Evolutionary conservation across 2,888 invertebrate species (phyloP), one percentile per base, ranked within the genome.

Genomic region (Cryptus viduatorius): DNA sequence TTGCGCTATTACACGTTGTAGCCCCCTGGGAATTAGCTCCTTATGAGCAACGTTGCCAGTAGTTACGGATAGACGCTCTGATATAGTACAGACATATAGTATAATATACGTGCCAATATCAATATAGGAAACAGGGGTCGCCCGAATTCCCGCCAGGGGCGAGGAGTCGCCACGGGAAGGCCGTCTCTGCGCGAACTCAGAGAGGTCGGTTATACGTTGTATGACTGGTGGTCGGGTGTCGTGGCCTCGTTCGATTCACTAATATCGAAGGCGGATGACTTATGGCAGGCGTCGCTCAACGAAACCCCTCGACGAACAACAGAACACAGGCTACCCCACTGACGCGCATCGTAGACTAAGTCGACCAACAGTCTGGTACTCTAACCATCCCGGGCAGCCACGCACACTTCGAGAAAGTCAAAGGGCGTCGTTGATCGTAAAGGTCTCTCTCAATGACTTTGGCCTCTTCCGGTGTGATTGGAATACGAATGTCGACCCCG

Each of bases 211-310:
- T 85, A 79, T 85, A 72, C 53, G 53, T 79, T 61, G 75, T 77
- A 68, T 80, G 80, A 53, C 77, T 67, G 83, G 79, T 82, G 71
- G 76, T 78, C 48, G 73, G 77, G 81, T 73, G 53, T 81, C 65
- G 83, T 79, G 67, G 76, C 78, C 82, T 53, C 85, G 88, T 87
- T 86, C 87, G 87, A 83, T 88, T 73, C 86, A 86, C 91, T 91
- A 92, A 92, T 92, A 92, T 92, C 89, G 91, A 90, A 90, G 89
- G 88, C 89, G 88, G 89, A 90, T 92, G 92, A 92, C 91, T 92
- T 92, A 92, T 91, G 88, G 89, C 71, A 75, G 48, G 64, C 44
- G 73, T 84, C 73, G 76, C 80, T 56, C 79, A 76, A 68, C 72
- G 37, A 64, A 76, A 79, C n/a, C 78, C 56, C 50, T 73, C 75